Evolutionary conservation across 2,797 vertebrate species (phyloP).

Genomic region (Threskiornis aethiopicus): DNA sequence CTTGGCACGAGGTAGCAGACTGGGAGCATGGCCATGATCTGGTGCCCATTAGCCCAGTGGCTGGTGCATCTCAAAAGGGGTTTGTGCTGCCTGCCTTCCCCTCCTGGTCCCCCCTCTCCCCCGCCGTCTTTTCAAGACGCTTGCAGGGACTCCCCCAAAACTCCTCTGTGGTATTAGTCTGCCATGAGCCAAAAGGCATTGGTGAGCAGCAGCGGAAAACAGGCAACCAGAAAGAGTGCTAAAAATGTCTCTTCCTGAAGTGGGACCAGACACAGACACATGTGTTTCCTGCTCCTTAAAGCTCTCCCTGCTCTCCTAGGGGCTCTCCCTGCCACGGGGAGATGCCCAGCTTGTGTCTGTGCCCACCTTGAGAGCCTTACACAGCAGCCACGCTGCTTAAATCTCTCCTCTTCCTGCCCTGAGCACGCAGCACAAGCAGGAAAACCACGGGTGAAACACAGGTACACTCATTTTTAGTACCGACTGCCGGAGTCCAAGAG

Average conservation of each 20-base stretch:
- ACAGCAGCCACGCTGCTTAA: not conserved
- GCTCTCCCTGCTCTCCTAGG: fast-evolving
- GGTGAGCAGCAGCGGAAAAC: not conserved
- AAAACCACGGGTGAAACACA: not conserved
- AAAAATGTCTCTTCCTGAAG: not conserved
- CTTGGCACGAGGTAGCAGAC: fast-evolving
- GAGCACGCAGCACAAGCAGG: not conserved
- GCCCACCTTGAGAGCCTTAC: not conserved
- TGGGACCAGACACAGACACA: not conserved
- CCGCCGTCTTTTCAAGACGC: not conserved
- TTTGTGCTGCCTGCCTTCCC: not conserved
- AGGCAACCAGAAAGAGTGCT: not conserved
- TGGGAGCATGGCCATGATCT: not conserved
- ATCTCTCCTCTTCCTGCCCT: not conserved
- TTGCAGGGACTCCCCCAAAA: not conserved
- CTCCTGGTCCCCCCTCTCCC: not conserved
- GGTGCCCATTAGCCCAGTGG: not conserved
- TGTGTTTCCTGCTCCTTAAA: not conserved
- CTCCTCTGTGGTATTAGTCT: not conserved
- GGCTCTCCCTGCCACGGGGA: not conserved
- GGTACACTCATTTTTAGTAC: not conserved
- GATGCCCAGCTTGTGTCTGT: fast-evolving
- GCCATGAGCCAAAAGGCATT: not conserved
- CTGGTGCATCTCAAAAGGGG: not conserved
- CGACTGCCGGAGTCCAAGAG: fast-evolving